Evolutionary conservation across 2,888 invertebrate genomes (phyloP).

Genomic region (Diaprepes abbreviatus): DNA sequence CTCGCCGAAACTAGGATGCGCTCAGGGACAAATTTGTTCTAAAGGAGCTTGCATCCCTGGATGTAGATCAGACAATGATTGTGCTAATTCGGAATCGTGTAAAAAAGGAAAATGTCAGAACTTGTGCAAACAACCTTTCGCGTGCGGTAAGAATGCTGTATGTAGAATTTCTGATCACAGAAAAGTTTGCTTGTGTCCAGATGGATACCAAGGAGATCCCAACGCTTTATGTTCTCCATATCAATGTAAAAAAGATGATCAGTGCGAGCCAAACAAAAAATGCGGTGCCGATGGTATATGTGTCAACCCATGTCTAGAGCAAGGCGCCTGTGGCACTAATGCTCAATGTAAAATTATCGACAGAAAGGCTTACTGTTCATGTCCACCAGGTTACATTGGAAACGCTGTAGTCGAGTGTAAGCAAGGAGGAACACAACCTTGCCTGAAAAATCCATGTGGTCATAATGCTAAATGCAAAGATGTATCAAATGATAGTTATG

Average conservation of each 20-base stretch:
- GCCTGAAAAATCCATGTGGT: conserved; percentile 87
- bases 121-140: conserved; percentile 76
- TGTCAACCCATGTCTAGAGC: conserved; percentile 84
- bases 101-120: conserved; percentile 77
- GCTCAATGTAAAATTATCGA: conserved; percentile 87
- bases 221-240: conserved; percentile 80
- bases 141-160: conserved; percentile 86
- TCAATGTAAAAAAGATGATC: conserved; percentile 82
- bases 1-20: conserved; percentile 77
- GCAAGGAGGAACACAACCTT: conserved; percentile 78
- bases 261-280: conserved; percentile 83
- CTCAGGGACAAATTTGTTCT: conserved; percentile 82
- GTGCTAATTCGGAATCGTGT: conserved; percentile 83
- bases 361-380: conserved; percentile 82
- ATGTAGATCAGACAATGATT: conserved; percentile 85
- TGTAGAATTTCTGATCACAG: conserved; percentile 86
- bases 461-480: conserved; percentile 86
- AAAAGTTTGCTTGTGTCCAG: conserved; percentile 88
- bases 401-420: conserved; percentile 80
- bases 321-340: conserved; percentile 84
- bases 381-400: conserved; percentile 81
- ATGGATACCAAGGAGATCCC: conserved; percentile 87
- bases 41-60: conserved; percentile 83
- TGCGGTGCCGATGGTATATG: conserved; percentile 81
- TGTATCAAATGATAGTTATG: conserved; percentile 75